Percentiles rank a stretch among this genome's conserved stretches.
Conservation (phyloP, 1,140 invertebrate species). For the Neodiprion lecontei region DNA sequence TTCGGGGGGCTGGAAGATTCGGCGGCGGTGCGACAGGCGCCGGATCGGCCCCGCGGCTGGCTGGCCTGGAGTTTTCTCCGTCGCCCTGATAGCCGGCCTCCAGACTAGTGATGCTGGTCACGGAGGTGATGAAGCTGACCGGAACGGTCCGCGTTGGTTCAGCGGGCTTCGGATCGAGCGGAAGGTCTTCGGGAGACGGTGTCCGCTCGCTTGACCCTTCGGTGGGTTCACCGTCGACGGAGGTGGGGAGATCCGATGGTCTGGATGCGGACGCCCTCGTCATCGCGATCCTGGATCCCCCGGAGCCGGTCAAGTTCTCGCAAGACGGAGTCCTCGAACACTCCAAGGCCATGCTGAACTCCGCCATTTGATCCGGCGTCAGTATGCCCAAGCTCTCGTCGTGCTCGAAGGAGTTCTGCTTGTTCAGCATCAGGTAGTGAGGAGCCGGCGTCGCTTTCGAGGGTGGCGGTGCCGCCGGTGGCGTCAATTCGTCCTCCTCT, state of each 20-base stretch:
- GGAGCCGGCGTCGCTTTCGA: conserved; percentile 31
- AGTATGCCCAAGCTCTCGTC: conserved; percentile 85
- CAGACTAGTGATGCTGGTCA: conserved; percentile 84
- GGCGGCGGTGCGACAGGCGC: conserved; percentile 61
- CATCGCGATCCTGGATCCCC: conserved; percentile 34
- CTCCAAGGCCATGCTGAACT: conserved; percentile 67
- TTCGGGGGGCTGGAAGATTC: conserved; percentile 55
- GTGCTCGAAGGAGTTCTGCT: conserved; percentile 77
- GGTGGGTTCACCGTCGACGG: conserved; percentile 47
- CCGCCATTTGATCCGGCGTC: conserved; percentile 86
- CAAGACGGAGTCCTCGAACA: conserved; percentile 66
- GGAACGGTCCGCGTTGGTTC: conserved; percentile 36
- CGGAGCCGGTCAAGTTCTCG: conserved; percentile 51
- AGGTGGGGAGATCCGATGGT: conserved; percentile 29
- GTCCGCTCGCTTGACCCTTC: conserved; percentile 71
- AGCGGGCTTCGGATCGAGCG: conserved; percentile 69
- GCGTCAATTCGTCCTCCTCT: conserved; percentile 58
- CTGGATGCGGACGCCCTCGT: conserved; percentile 40
- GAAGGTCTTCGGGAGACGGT: conserved; percentile 82
- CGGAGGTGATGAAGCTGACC: conserved; percentile 80
- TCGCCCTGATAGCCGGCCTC: conserved; percentile 88
- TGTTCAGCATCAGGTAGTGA: conserved; percentile 64
- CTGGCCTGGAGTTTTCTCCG: conserved; percentile 81
- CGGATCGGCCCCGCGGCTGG: conserved; percentile 76
- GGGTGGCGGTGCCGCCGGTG: conserved; percentile 42